These are phyloP conservation scores for Festucalex cinctus DNA, from an alignment of 2,113 vertebrate genomes.

Conservation along the genomic window DNA sequence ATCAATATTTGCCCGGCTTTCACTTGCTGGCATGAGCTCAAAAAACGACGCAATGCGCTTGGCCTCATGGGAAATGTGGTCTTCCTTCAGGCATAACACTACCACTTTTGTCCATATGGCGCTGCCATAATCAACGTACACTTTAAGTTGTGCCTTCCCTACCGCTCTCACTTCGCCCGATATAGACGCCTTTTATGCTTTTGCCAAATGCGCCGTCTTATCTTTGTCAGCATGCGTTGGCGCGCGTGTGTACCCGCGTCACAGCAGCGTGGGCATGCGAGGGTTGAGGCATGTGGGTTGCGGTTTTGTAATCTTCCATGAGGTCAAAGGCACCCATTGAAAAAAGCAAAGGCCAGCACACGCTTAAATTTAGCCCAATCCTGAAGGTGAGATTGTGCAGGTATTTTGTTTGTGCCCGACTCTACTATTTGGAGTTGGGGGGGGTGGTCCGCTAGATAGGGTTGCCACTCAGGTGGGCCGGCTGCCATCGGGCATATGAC, in stretches of 20 bases:
- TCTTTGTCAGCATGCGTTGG: conserved; percentile 37
- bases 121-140: too few relatives aligned
- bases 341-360: conserved; percentile 31
- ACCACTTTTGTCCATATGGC: too few relatives aligned
- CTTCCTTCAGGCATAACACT: too few relatives aligned
- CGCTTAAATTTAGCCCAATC: conserved; percentile 44
- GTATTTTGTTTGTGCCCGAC: conserved; percentile 75
- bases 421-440: conserved; percentile 83
- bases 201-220: conserved; percentile 31
- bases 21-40: too few relatives aligned
- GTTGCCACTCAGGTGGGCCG: conserved; percentile 53
- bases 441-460: conserved; percentile 66
- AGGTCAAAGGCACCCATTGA: conserved; percentile 31
- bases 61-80: too few relatives aligned
- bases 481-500: conserved; percentile 57
- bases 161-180: neutral
- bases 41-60: too few relatives aligned
- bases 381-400: conserved; percentile 70
- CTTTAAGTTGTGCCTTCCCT: too few relatives aligned
- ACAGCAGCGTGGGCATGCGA: conserved; percentile 11
- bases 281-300: conserved; percentile 33
- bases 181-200: conserved; percentile 33
- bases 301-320: conserved; percentile 37
- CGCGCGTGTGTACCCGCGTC: conserved; percentile 22
- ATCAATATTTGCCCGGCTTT: too few relatives aligned